Conservation (phyloP, 2,113 vertebrate species). For the Hypocryptadius cinnamomeus region DNA sequence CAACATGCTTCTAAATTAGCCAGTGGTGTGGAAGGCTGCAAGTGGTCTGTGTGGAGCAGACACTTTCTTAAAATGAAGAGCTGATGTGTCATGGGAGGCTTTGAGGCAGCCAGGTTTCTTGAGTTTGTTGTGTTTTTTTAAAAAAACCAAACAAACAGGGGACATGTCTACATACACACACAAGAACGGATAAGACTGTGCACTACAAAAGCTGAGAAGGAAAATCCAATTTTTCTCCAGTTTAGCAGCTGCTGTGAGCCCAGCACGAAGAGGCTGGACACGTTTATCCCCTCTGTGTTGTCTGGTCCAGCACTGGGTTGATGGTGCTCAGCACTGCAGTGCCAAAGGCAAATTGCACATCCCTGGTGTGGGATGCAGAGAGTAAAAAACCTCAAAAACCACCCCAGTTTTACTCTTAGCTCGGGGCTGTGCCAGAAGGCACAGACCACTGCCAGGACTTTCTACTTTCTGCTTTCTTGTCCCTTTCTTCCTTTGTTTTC, state of each 20-base stretch:
- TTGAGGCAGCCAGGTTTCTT: background rate
- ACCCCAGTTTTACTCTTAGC: background rate
- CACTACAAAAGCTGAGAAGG: accelerated
- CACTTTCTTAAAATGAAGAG: background rate
- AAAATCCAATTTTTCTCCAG: background rate
- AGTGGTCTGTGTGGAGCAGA: background rate
- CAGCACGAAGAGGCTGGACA: background rate
- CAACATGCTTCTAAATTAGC: background rate
- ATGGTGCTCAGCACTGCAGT: background rate
- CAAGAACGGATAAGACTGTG: accelerated
- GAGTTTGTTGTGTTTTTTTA: background rate
- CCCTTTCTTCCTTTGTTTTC: background rate
- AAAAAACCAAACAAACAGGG: no score
- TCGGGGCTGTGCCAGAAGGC: background rate
- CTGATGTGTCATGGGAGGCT: background rate
- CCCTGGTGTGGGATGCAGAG: background rate
- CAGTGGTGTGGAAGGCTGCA: background rate
- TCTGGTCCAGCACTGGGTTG: background rate
- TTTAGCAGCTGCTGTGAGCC: accelerated
- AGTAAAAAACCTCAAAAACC: background rate
- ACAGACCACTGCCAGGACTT: background rate
- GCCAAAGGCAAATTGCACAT: background rate
- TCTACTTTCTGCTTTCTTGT: background rate
- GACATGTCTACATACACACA: accelerated
- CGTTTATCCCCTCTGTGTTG: accelerated